Evolutionary conservation across 2,888 invertebrate genomes (phyloP).

Genomic region (Cephus runcator): DNA sequence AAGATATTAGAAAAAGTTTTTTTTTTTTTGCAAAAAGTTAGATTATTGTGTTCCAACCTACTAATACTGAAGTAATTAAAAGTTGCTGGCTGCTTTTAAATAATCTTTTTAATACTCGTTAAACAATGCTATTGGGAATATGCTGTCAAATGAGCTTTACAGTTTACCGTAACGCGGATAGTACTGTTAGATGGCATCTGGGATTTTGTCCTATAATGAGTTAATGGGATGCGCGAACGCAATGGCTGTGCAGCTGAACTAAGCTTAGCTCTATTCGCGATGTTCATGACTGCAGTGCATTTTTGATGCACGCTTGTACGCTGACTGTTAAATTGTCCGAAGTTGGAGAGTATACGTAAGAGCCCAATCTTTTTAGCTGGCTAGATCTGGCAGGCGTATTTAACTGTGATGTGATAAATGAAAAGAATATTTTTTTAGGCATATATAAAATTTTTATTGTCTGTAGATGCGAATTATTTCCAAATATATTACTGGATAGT

Average conservation of each 20-base stretch:
- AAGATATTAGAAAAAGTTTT: too few relatives aligned
- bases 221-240: not conserved
- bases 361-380: not conserved
- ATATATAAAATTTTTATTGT: not conserved
- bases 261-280: not conserved
- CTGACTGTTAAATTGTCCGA: not conserved
- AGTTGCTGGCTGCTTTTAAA: not conserved
- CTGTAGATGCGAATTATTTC: not conserved
- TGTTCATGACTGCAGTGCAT: not conserved
- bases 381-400: not conserved
- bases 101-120: not conserved
- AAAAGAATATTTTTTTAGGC: not conserved
- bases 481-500: not conserved
- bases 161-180: not conserved
- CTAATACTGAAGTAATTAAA: not conserved
- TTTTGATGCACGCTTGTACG: not conserved
- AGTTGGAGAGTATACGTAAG: not conserved
- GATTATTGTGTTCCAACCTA: too few relatives aligned
- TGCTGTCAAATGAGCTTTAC: not conserved
- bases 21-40: too few relatives aligned
- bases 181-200: not conserved
- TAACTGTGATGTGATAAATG: not conserved
- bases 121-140: not conserved
- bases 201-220: not conserved
- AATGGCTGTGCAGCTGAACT: not conserved